phyloP scores from a whole-genome alignment of 2,888 invertebrate genomes.

The Scaptomyza tumidula region DNA sequence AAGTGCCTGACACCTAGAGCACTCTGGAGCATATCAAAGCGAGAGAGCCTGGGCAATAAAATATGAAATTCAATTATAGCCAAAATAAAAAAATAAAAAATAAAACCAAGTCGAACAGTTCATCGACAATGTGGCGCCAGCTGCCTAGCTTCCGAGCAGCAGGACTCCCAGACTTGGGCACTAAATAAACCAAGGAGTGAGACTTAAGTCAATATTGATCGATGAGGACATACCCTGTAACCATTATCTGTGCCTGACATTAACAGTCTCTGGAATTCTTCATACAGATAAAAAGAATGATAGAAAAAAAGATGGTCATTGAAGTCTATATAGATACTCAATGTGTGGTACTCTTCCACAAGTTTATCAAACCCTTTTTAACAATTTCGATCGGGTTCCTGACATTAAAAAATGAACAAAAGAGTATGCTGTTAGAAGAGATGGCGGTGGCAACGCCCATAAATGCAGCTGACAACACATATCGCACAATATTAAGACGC shows the following conservation, averaged over 20 bases:
- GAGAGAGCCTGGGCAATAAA: constrained; percentile 25
- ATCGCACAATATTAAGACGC: constrained; percentile 15
- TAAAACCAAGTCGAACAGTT: constrained; percentile 8
- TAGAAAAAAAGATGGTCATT: background rate
- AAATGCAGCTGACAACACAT: constrained; percentile 42
- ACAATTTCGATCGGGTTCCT: background rate
- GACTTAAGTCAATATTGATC: background rate
- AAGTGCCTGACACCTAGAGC: constrained; percentile 21
- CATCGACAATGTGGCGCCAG: constrained; percentile 61
- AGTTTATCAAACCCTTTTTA: background rate
- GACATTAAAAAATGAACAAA: background rate
- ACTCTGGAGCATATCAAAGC: constrained; percentile 21
- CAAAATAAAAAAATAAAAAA: constrained; percentile 2
- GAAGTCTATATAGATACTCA: background rate
- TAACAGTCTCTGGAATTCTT: background rate
- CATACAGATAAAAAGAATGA: background rate
- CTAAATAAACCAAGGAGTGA: constrained; percentile 5
- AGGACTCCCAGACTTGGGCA: constrained; percentile 23
- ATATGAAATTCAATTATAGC: constrained; percentile 72
- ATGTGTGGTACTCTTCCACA: background rate
- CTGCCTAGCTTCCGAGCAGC: constrained; percentile 58
- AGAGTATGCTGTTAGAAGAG: background rate
- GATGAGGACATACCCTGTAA: background rate
- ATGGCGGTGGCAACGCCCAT: constrained; percentile 35
- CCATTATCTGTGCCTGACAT: background rate